phyloP scores from a whole-genome alignment of 2,888 invertebrate species.

The Nephrotoma flavescens region DNA sequence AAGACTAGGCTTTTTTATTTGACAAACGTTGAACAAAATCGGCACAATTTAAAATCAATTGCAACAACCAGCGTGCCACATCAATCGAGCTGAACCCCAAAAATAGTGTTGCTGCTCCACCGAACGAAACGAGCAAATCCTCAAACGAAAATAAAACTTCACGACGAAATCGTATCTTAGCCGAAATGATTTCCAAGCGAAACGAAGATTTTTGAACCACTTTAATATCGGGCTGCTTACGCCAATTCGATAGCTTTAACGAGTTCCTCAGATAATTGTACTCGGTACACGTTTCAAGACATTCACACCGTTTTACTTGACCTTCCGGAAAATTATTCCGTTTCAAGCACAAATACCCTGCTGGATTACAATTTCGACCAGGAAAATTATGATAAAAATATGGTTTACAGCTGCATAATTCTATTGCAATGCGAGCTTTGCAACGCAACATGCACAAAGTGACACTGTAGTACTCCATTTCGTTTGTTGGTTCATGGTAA shows the following conservation, averaged over 20 bases:
- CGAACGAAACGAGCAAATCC: constrained; percentile 41
- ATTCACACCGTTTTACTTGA: not conserved
- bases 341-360: not conserved
- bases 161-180: constrained; percentile 37
- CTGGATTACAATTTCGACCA: not conserved
- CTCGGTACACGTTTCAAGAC: not conserved
- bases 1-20: not conserved
- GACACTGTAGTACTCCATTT: not conserved
- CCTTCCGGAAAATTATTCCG: not conserved
- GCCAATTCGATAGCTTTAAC: constrained; percentile 7
- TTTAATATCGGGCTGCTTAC: constrained; percentile 9
- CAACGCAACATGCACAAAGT: not conserved
- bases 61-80: not conserved
- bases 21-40: not conserved
- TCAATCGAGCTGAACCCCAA: constrained; percentile 34
- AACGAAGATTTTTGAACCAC: constrained; percentile 31
- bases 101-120: constrained; percentile 38
- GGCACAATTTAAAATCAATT: not conserved
- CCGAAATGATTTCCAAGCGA: constrained; percentile 37
- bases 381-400: not conserved
- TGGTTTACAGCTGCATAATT: not conserved
- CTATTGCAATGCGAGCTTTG: not conserved
- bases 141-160: constrained; percentile 42
- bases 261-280: not conserved
- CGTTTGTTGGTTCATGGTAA: not conserved